phyloP scores from a whole-genome alignment of 1,140 invertebrate genomes.

The Cyrtorhinus lividipennis region DNA sequence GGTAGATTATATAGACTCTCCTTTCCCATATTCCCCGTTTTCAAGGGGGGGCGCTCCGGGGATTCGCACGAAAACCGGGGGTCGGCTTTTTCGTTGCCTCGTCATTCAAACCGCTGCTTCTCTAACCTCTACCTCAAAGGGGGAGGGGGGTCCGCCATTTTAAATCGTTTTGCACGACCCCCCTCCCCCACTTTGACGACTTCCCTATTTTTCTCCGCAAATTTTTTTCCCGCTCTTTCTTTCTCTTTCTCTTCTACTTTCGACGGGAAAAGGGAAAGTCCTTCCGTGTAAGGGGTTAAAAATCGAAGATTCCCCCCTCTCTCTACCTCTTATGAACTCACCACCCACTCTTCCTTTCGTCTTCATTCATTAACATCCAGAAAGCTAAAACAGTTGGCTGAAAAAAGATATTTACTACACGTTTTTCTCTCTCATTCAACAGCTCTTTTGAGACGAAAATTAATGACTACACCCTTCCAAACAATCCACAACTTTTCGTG shows the following conservation, averaged over 20 bases:
- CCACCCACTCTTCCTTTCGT: background rate
- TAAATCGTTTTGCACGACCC: slow-evolving; percentile 3
- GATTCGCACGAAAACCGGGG: too few species aligned
- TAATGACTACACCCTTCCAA: too few species aligned
- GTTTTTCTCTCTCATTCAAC: too few species aligned
- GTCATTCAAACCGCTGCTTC: too few species aligned
- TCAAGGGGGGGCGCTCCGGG: too few species aligned
- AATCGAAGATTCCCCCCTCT: background rate
- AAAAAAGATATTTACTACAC: too few species aligned
- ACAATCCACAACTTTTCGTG: too few species aligned
- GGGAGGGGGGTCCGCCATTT: background rate
- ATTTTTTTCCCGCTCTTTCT: background rate
- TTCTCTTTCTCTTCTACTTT: background rate
- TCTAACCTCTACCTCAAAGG: background rate
- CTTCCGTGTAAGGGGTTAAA: background rate
- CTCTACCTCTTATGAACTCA: background rate
- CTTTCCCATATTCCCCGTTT: slow-evolving; percentile 6
- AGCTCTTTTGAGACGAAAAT: too few species aligned
- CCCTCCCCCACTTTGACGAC: background rate
- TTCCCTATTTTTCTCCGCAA: slow-evolving; percentile 3
- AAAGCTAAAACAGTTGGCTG: too few species aligned
- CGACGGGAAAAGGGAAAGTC: background rate
- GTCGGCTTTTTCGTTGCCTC: too few species aligned
- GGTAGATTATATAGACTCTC: slow-evolving; percentile 17
- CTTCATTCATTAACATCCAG: too few species aligned